phyloP scores from a whole-genome alignment of 2,113 vertebrate species.

The Miniopterus natalensis region DNA sequence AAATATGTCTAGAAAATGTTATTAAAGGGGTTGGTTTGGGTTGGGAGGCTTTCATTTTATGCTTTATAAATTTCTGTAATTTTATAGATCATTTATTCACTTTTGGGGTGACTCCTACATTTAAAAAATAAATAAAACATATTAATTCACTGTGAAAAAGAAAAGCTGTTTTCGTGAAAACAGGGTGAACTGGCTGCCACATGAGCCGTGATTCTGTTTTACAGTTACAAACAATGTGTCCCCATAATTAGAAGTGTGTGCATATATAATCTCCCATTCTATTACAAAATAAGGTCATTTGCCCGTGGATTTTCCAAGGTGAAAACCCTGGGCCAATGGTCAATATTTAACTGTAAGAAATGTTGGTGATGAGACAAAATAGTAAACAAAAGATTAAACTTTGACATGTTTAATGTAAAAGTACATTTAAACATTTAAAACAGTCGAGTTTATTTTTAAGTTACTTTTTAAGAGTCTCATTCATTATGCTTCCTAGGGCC shows the following conservation, averaged over 20 bases:
- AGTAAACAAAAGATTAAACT: slow-evolving; percentile 4
- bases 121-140: slow-evolving; percentile 20
- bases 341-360: slow-evolving; percentile 36
- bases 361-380: neutral
- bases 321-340: neutral
- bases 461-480: neutral
- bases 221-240: neutral
- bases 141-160: slow-evolving; percentile 17
- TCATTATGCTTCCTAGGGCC: slow-evolving; percentile 8
- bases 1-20: neutral
- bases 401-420: neutral
- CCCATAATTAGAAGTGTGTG: slow-evolving; percentile 48
- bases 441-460: neutral
- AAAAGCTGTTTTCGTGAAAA: slow-evolving; percentile 42
- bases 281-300: slow-evolving; percentile 40
- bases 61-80: slow-evolving; percentile 26
- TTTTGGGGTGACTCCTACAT: neutral
- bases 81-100: slow-evolving; percentile 20
- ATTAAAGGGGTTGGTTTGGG: neutral
- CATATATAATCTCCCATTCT: neutral
- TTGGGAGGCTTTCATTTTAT: slow-evolving; percentile 16
- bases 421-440: slow-evolving; percentile 37
- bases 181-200: neutral
- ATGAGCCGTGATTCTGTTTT: neutral
- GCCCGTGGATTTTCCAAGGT: neutral